Evolutionary conservation across 2,113 vertebrate genomes (phyloP).

Genomic region (Pao palembangensis): DNA sequence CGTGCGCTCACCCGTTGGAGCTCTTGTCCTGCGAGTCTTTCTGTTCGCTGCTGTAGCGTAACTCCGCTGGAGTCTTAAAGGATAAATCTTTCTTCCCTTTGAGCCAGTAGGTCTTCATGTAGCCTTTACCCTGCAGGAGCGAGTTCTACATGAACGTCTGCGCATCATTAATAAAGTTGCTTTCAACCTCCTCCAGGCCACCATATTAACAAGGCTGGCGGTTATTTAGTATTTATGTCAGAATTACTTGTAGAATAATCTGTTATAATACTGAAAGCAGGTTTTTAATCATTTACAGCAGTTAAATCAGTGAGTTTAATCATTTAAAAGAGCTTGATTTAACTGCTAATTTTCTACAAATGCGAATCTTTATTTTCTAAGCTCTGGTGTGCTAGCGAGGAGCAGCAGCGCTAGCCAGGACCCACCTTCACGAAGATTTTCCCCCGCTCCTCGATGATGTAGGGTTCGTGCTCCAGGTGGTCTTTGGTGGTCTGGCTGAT

Average conservation of each 20-base stretch:
- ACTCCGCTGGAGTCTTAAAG: slow-evolving; percentile 70
- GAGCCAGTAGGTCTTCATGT: slow-evolving; percentile 79
- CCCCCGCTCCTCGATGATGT: slow-evolving; percentile 73
- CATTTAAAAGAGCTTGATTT: no score
- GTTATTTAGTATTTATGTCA: no score
- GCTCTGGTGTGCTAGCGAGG: no score
- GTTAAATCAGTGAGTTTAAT: no score
- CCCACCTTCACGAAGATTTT: slow-evolving; percentile 76
- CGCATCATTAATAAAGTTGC: not conserved
- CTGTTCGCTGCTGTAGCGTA: slow-evolving; percentile 69
- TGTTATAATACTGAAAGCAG: no score
- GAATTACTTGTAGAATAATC: no score
- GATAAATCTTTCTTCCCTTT: slow-evolving; percentile 75
- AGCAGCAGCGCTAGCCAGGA: not conserved
- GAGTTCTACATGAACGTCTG: not conserved
- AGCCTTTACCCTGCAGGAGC: slow-evolving; percentile 68
- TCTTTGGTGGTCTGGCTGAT: slow-evolving; percentile 78
- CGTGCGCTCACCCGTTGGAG: slow-evolving; percentile 64
- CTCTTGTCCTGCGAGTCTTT: slow-evolving; percentile 71
- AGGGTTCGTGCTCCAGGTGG: slow-evolving; percentile 75
- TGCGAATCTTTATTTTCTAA: no score
- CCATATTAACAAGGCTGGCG: not conserved
- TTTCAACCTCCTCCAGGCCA: not conserved
- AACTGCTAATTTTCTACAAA: no score
- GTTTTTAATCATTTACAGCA: no score